Conservation (phyloP, 2,797 vertebrate genomes). For the Brachymystax lenok region DNA sequence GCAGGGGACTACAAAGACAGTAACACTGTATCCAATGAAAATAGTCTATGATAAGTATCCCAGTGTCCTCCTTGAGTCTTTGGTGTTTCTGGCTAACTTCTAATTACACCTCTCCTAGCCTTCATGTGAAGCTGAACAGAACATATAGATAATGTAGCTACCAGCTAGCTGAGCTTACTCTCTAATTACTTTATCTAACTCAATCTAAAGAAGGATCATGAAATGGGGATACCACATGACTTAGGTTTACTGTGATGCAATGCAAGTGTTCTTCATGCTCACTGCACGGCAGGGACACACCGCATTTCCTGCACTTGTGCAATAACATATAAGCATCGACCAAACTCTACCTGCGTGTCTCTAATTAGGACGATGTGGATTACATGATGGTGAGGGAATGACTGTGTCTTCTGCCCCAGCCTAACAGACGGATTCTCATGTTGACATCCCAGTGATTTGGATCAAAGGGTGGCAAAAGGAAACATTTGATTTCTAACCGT, state of each 20-base stretch:
- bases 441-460: conserved; percentile 38
- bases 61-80: not conserved
- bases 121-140: not conserved
- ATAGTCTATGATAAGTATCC: conserved; percentile 58
- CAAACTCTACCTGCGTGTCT: conserved; percentile 68
- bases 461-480: conserved; percentile 72
- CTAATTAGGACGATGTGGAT: conserved; percentile 78
- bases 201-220: not conserved
- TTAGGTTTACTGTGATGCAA: not conserved
- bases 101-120: not conserved
- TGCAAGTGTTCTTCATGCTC: no score
- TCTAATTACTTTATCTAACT: not conserved
- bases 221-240: not conserved
- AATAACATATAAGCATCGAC: conserved; percentile 60
- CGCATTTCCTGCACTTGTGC: not conserved
- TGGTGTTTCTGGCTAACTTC: not conserved
- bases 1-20: conserved; percentile 50
- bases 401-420: conserved; percentile 60
- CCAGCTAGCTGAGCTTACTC: not conserved
- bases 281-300: not conserved
- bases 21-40: conserved; percentile 68
- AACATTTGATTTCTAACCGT: not conserved
- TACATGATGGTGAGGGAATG: conserved; percentile 68
- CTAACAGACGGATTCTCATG: conserved; percentile 59
- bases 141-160: not conserved